A percentile compares a stretch with the other conserved stretches of the same genome.
Conservation (phyloP, 1,140 invertebrate genomes). For the Drosophila pseudoobscura region DNA sequence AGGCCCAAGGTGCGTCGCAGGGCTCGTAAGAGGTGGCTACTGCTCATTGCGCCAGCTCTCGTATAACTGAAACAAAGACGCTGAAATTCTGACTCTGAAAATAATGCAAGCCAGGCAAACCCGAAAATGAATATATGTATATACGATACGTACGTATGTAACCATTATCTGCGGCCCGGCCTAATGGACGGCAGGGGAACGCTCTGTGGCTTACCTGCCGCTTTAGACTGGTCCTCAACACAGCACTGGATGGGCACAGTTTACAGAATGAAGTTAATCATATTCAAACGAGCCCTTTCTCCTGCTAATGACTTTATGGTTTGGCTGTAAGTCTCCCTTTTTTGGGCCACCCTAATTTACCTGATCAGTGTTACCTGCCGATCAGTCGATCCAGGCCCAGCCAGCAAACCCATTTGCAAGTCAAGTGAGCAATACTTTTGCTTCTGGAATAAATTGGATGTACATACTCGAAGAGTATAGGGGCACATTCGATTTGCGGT, state of each 20-base stretch:
- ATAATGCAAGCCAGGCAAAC: conserved; percentile 58
- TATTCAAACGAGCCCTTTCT: no score
- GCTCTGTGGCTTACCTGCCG: conserved; percentile 52
- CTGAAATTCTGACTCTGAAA: conserved; percentile 12
- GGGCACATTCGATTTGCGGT: no score
- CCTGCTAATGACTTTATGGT: no score
- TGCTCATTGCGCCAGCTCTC: conserved; percentile 53
- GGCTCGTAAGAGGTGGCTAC: conserved; percentile 53
- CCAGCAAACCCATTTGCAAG: conserved; percentile 33
- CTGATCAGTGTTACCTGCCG: conserved; percentile 36
- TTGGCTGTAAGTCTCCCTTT: neutral
- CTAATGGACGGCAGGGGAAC: conserved; percentile 17
- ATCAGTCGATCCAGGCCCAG: conserved; percentile 27
- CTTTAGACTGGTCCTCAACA: conserved; percentile 48
- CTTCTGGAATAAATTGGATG: neutral
- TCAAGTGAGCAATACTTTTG: conserved; percentile 24
- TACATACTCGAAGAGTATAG: neutral
- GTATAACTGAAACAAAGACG: conserved; percentile 54
- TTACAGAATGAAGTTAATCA: no score
- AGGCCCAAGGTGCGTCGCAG: conserved; percentile 54
- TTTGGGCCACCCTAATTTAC: conserved; percentile 47
- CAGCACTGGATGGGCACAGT: neutral
- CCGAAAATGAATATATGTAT: conserved; percentile 55
- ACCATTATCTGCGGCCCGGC: conserved; percentile 36
- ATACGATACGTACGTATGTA: conserved; percentile 16